Conservation (phyloP, 2,888 invertebrate species). For the Mimas tiliae region DNA sequence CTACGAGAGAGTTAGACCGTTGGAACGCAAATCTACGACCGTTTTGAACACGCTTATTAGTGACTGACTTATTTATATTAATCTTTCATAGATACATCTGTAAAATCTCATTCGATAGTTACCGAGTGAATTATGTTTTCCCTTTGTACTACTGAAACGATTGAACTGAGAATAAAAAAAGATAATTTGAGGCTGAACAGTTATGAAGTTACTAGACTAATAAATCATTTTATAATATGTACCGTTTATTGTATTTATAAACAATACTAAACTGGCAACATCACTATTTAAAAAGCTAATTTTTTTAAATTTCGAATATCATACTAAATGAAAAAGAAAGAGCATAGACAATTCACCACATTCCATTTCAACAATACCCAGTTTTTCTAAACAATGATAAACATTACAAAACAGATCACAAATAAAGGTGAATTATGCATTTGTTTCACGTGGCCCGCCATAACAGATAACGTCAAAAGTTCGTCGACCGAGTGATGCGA, state of each 20-base stretch:
- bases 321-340: neutral
- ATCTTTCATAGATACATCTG: conserved; percentile 7
- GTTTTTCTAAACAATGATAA: conserved; percentile 4
- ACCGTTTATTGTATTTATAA: neutral
- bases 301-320: neutral
- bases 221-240: neutral
- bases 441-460: conserved; percentile 29
- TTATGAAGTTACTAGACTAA: neutral
- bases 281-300: neutral
- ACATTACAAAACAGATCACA: conserved; percentile 21
- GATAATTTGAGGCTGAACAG: neutral
- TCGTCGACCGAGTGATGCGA: conserved; percentile 35
- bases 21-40: conserved; percentile 22
- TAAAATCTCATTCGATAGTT: conserved; percentile 19
- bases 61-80: conserved; percentile 4
- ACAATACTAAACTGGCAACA: neutral
- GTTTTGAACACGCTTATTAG: conserved; percentile 15
- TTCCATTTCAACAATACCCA: neutral
- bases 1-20: conserved; percentile 6
- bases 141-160: conserved; percentile 6
- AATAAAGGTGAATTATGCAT: conserved; percentile 27
- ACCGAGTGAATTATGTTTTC: conserved; percentile 6
- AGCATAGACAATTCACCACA: neutral
- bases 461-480: conserved; percentile 35
- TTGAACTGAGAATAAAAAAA: conserved; percentile 1